Percentiles rank a stretch among this genome's conserved stretches.
Evolutionary conservation across 2,113 vertebrate genomes (phyloP).

Genomic region (Coracopsis vasa): DNA sequence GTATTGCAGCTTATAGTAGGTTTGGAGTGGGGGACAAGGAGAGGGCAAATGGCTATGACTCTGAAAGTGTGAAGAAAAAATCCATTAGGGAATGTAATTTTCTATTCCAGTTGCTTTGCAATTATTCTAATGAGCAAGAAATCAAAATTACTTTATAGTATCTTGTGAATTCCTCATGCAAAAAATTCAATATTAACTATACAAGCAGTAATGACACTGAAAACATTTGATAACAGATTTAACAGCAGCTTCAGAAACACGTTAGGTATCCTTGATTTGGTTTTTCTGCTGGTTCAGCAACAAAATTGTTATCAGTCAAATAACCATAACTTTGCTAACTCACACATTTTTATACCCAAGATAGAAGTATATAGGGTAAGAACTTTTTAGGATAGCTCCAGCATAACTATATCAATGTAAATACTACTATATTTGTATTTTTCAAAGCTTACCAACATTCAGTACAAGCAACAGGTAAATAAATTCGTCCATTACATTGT

Average conservation of each 20-base stretch:
- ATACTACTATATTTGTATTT: neutral
- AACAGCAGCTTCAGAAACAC: neutral
- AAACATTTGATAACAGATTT: neutral
- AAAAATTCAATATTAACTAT: neutral
- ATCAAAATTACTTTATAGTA: neutral
- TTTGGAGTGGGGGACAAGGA: rapidly evolving
- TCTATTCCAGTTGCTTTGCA: neutral
- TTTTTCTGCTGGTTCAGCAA: neutral
- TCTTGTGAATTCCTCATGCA: neutral
- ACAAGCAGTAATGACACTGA: neutral
- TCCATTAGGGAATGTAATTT: neutral
- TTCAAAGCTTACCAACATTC: neutral
- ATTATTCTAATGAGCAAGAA: neutral
- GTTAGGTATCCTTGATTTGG: neutral
- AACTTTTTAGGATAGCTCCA: neutral
- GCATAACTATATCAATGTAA: neutral
- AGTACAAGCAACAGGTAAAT: neutral
- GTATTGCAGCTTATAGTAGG: neutral
- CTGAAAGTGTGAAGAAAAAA: neutral
- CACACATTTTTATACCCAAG: neutral
- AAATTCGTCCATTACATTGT: neutral
- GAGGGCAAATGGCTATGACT: neutral
- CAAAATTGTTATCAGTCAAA: neutral
- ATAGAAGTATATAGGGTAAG: neutral
- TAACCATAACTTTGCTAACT: neutral